These are phyloP conservation scores for Montipora efflorescens DNA, from an alignment of 64 coral and sea anemone genomes.

Conservation along the genomic window DNA sequence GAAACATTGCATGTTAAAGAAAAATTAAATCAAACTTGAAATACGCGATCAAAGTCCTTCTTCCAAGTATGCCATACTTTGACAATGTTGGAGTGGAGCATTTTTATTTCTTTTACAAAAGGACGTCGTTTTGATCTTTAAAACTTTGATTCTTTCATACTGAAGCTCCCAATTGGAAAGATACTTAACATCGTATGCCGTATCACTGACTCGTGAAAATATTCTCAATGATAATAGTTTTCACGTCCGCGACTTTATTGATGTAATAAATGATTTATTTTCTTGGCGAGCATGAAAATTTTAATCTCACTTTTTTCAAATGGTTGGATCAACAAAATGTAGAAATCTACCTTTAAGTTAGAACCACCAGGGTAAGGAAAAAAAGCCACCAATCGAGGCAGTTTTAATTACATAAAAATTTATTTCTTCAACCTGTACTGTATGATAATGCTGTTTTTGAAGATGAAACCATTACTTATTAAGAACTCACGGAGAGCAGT, in stretches of 20 bases:
- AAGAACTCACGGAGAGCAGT: background rate
- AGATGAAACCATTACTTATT: background rate
- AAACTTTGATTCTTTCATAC: too few species aligned
- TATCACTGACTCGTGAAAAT: background rate
- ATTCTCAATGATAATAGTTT: background rate
- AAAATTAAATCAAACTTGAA: background rate
- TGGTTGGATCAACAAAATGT: background rate
- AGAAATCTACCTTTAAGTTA: background rate
- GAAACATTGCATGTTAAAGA: background rate
- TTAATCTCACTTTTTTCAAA: background rate
- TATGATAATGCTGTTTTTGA: background rate
- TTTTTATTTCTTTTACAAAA: too few species aligned
- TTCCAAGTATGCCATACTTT: background rate
- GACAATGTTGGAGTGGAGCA: background rate
- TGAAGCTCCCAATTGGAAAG: too few species aligned
- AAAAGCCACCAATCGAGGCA: background rate
- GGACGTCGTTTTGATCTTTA: too few species aligned
- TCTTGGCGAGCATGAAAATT: background rate
- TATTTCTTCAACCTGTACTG: background rate
- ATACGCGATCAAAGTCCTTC: background rate
- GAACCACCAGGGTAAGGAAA: background rate
- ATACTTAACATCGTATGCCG: too few species aligned
- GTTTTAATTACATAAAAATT: background rate
- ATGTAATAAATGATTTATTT: constrained; percentile 36
- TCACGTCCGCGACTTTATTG: background rate